Conservation (phyloP, 2,113 vertebrate genomes). For the Oreochromis aureus region DNA sequence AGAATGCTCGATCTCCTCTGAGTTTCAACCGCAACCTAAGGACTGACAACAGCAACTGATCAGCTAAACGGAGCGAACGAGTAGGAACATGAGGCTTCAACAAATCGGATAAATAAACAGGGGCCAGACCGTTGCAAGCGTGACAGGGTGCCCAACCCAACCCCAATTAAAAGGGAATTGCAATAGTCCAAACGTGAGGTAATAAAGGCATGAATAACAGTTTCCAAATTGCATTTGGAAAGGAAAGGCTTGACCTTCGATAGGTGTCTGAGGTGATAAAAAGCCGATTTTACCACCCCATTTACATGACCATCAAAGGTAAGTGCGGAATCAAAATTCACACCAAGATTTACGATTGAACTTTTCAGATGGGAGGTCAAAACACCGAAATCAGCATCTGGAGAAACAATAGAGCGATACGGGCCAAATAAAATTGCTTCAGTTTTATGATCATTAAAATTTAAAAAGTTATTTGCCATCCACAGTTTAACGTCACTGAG, state of each 20-base stretch:
- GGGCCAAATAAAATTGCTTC: not conserved
- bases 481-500: too few species aligned
- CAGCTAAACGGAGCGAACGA: not conserved
- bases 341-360: not conserved
- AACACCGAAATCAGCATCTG: not conserved
- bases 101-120: not conserved
- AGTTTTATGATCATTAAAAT: not conserved
- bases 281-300: not conserved
- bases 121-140: not conserved
- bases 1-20: not conserved
- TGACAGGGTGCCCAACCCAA: not conserved
- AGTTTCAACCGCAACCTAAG: not conserved
- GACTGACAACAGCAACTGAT: not conserved
- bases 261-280: not conserved
- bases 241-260: not conserved
- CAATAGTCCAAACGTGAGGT: not conserved
- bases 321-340: not conserved
- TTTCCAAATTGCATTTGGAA: too few species aligned
- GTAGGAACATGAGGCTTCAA: not conserved
- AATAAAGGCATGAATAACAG: not conserved
- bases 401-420: not conserved
- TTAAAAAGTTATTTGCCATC: too few species aligned
- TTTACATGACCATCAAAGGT: not conserved
- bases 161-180: not conserved
- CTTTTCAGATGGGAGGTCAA: not conserved